Conservation (phyloP, 30 jellyfish, hydroid and myxozoan genomes). For the Chrysaora quinquecirrha region DNA sequence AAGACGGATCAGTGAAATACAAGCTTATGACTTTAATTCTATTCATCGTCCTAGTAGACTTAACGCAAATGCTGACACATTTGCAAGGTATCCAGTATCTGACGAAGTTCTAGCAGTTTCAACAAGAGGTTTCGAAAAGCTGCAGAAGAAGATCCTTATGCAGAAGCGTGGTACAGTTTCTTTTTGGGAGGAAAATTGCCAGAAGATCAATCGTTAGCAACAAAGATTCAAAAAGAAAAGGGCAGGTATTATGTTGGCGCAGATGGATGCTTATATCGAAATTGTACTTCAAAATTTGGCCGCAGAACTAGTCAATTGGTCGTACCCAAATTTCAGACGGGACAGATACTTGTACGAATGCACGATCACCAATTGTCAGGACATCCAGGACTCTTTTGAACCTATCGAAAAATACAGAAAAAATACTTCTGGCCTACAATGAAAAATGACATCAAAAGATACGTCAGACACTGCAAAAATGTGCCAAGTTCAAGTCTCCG, state of each 20-base stretch:
- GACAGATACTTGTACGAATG: constrained; percentile 32
- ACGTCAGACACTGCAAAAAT: constrained; percentile 52
- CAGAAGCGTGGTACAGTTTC: constrained; percentile 31
- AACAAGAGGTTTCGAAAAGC: neutral
- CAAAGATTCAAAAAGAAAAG: constrained; percentile 23
- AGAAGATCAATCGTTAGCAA: constrained; percentile 13
- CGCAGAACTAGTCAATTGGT: constrained; percentile 39
- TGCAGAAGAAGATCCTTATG: constrained; percentile 44
- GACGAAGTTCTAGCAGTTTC: neutral
- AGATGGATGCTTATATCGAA: constrained; percentile 43
- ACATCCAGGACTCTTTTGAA: constrained; percentile 59
- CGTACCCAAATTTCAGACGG: constrained; percentile 46
- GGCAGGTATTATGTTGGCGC: constrained; percentile 32
- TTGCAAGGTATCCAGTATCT: constrained; percentile 23
- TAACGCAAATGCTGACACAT: constrained; percentile 31
- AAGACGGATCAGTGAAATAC: constrained; percentile 6
- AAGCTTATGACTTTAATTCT: constrained; percentile 2
- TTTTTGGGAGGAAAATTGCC: constrained; percentile 11
- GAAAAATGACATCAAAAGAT: constrained; percentile 49
- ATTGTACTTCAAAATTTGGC: constrained; percentile 28
- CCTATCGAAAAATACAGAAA: constrained; percentile 47
- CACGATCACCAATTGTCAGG: constrained; percentile 39
- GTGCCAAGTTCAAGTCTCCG: constrained; percentile 49
- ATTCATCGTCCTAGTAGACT: constrained; percentile 17
- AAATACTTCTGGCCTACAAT: constrained; percentile 50